Percentiles rank a stretch among this genome's conserved stretches.
phyloP scores from a whole-genome alignment of 2,888 invertebrate genomes.

The Caenorhabditis sulstoni region DNA sequence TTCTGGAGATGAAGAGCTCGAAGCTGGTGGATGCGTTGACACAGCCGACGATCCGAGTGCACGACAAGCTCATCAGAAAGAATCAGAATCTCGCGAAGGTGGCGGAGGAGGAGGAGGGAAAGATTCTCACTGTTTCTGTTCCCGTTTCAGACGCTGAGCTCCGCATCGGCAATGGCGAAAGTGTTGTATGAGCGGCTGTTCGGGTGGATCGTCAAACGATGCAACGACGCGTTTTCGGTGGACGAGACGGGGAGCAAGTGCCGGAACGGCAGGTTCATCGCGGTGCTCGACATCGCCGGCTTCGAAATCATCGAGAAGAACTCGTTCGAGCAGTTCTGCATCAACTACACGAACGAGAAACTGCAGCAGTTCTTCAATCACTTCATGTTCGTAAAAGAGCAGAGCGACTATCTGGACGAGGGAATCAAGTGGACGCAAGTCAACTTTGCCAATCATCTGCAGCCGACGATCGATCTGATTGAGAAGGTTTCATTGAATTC shows the following conservation, averaged over 20 bases:
- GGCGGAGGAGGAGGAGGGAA: background rate
- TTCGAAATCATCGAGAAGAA: constrained; percentile 79
- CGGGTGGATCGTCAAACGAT: constrained; percentile 74
- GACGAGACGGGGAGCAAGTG: constrained; percentile 46
- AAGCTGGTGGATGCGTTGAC: constrained; percentile 81
- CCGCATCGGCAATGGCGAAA: constrained; percentile 77
- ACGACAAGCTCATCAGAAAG: constrained; percentile 82
- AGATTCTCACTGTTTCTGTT: no score
- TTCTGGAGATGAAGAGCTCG: constrained; percentile 69
- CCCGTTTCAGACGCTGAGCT: constrained; percentile 68
- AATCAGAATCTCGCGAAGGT: constrained; percentile 82
- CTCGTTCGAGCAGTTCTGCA: constrained; percentile 80
- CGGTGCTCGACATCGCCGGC: constrained; percentile 80
- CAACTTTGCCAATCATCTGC: constrained; percentile 85
- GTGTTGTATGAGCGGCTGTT: constrained; percentile 77
- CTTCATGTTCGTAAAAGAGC: constrained; percentile 79
- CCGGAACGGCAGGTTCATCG: constrained; percentile 69
- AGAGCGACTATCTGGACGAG: constrained; percentile 77
- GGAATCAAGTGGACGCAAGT: constrained; percentile 87
- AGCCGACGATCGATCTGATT: constrained; percentile 78
- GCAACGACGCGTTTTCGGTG: constrained; percentile 68
- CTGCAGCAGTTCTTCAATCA: constrained; percentile 80
- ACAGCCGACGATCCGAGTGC: constrained; percentile 82
- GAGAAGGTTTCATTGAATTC: constrained; percentile 70
- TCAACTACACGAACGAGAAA: constrained; percentile 80